Percentiles rank a stretch among this genome's conserved stretches.
Conservation (phyloP, 2,888 invertebrate species). For the Steinernema hermaphroditum region DNA sequence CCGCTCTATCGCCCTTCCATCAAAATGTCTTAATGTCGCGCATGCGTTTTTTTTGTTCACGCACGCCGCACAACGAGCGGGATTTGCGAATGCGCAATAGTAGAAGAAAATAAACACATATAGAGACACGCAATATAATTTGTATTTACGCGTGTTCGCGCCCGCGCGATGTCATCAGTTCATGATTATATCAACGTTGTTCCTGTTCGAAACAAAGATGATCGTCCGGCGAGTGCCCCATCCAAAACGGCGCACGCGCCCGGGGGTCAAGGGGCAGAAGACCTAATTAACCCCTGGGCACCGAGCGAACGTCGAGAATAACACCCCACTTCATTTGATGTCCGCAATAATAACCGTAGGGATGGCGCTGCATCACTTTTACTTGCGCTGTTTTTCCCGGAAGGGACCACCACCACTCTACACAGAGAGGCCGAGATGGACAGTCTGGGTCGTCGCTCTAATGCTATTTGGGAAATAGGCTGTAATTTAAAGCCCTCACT, state of each 20-base stretch:
- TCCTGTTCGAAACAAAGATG: conserved; percentile 29
- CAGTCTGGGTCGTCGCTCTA: too few relatives aligned
- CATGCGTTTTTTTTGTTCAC: neutral
- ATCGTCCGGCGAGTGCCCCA: conserved; percentile 4
- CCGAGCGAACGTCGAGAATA: neutral
- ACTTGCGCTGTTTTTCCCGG: too few relatives aligned
- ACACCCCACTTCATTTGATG: neutral
- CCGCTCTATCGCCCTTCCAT: neutral
- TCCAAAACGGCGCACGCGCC: conserved; percentile 25
- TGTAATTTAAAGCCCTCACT: too few relatives aligned
- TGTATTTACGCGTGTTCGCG: neutral
- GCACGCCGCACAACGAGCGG: neutral
- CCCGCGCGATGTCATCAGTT: conserved; percentile 28
- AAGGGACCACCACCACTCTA: too few relatives aligned
- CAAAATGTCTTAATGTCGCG: neutral
- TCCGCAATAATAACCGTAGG: conserved; percentile 1
- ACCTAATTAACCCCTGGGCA: conserved; percentile 24
- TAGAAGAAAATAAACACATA: conserved; percentile 10
- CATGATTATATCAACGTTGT: conserved; percentile 25
- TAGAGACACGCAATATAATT: conserved; percentile 12
- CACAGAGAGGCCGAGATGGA: too few relatives aligned
- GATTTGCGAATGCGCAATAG: neutral
- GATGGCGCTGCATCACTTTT: too few relatives aligned
- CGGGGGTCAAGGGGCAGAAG: conserved; percentile 29
- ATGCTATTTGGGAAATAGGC: too few relatives aligned